Evolutionary conservation across 2,888 invertebrate genomes (phyloP), one percentile per base, ranked within the genome.

Genomic region (Noctua janthe): DNA sequence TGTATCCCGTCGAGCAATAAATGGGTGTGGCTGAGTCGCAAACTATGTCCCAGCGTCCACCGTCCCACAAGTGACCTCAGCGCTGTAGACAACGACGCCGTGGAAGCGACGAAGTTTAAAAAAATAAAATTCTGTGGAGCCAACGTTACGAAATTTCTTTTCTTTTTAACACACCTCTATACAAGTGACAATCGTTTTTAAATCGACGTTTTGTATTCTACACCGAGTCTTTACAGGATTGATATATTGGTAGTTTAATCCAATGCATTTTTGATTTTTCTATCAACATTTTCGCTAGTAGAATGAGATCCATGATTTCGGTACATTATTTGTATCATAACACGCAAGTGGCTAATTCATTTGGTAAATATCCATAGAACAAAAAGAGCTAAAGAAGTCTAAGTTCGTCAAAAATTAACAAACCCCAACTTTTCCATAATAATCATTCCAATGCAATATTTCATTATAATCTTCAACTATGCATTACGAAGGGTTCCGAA

Each of bases 391-490:
- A 20, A 47, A 15, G 10, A 51, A 51, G 8, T 43, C 20, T 47
- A 43, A 17, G 43, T 6, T 64, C 35, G 20, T 54, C 51, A 49
- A 59, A 70, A 62, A 67, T 17, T 51, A 47, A 49, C 39, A n/a
- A 64, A 83, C 54, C 10, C n/a, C 7, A 47, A 7, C 13, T 1
- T 69, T 47, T 47, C 29, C 39, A 51, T 70, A 73, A n/a, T 20
- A 76, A 75, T 72, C 29, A 59, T 76, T 72, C 56, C 8, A 74
- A 67, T 66, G 43, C 73, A 82, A 84, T 87, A 88, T 79, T 87
- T 89, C 83, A 84, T 82, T 71, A 69, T 87, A 83, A 87, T 86
- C 75, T 76, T 67, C 67, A 75, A 83, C 76, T 82, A 80, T 80
- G 74, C 43, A 17, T 71, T 78, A 73, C 43, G 13, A 23, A 80